Evolutionary conservation across 2,888 invertebrate species (phyloP).

Genomic region (Galeruca laticollis): DNA sequence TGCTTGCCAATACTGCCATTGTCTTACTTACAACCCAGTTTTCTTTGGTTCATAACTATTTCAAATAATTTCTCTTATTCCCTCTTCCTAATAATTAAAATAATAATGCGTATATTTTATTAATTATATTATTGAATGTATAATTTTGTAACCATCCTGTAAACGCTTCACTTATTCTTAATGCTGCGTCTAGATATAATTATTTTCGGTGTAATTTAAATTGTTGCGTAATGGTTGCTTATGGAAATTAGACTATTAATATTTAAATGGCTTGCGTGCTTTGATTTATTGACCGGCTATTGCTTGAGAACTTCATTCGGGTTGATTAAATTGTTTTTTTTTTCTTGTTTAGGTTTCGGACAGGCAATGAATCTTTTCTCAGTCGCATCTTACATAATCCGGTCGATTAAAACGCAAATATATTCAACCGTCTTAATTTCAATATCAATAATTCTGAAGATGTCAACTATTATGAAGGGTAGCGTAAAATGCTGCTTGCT

Average conservation of each 20-base stretch:
- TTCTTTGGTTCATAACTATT: too few relatives aligned
- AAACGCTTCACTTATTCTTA: neutral
- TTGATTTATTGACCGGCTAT: constrained; percentile 55
- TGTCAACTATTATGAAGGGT: too few relatives aligned
- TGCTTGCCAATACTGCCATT: too few relatives aligned
- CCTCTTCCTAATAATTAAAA: too few relatives aligned
- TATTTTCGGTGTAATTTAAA: constrained; percentile 62
- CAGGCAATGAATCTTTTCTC: constrained; percentile 36
- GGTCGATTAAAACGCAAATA: neutral
- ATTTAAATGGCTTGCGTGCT: constrained; percentile 52
- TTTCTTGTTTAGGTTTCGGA: constrained; percentile 44
- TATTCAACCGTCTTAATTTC: neutral
- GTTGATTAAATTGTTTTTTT: constrained; percentile 55
- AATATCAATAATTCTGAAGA: too few relatives aligned
- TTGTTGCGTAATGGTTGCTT: constrained; percentile 60
- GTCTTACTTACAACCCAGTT: too few relatives aligned
- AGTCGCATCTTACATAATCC: neutral
- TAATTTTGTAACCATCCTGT: neutral
- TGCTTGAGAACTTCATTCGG: constrained; percentile 55
- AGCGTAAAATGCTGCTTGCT: too few relatives aligned
- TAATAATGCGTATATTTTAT: too few relatives aligned
- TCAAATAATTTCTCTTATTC: too few relatives aligned
- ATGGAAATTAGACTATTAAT: constrained; percentile 61
- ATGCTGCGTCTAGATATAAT: constrained; percentile 36
- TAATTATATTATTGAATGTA: too few relatives aligned